These are phyloP conservation scores for Stomatorhinus walkeri DNA, from an alignment of 2,797 vertebrate species.

Conservation along the genomic window DNA sequence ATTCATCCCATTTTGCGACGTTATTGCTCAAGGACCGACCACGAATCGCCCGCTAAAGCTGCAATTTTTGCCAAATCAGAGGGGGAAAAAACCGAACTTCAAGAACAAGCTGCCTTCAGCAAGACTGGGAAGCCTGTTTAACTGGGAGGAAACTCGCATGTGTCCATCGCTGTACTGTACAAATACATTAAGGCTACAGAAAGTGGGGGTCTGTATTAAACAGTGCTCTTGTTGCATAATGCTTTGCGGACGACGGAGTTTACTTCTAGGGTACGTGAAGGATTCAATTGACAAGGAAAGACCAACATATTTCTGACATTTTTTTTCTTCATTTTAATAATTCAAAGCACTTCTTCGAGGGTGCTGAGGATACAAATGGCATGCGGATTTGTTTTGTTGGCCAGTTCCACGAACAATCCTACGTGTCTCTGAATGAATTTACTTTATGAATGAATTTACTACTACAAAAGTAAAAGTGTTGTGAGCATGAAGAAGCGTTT, in stretches of 20 bases:
- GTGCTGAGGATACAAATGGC: conserved; percentile 9
- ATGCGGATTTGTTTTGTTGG: conserved; percentile 17
- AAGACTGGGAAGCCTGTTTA: conserved; percentile 1
- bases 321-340: background rate
- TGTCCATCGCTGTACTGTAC: background rate
- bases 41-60: background rate
- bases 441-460: background rate
- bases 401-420: background rate
- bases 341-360: background rate
- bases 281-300: background rate
- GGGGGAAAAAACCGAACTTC: background rate
- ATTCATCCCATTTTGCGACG: background rate
- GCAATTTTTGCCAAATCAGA: background rate
- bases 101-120: conserved; percentile 10
- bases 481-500: background rate
- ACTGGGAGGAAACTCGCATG: background rate
- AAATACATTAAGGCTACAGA: background rate
- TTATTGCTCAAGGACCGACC: background rate
- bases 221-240: background rate
- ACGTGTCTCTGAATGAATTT: background rate
- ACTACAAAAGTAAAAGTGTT: conserved; percentile 35
- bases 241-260: background rate
- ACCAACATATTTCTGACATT: background rate
- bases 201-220: background rate
- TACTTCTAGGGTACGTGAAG: background rate